Conservation (phyloP, 2,113 vertebrate genomes). For the Corythornis vintsioides region DNA sequence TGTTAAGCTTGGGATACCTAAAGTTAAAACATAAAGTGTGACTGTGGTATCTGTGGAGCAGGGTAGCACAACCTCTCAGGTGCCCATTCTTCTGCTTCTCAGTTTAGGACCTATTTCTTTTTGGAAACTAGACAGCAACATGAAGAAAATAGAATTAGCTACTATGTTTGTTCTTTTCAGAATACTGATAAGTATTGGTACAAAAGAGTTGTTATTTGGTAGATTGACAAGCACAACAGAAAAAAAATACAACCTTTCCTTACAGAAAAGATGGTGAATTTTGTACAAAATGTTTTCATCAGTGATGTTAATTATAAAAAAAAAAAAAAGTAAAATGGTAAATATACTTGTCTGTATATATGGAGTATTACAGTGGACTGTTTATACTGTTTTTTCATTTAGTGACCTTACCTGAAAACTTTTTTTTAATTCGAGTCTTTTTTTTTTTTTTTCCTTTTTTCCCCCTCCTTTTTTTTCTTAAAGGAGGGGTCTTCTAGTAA, state of each 20-base stretch:
- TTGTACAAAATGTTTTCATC: neutral
- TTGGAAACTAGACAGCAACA: neutral
- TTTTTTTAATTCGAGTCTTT: neutral
- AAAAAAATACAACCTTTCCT: neutral
- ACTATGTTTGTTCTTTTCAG: neutral
- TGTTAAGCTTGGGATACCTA: neutral
- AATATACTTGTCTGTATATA: fast-evolving
- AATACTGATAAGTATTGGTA: neutral
- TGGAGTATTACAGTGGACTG: neutral
- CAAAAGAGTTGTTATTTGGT: neutral
- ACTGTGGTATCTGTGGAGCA: neutral
- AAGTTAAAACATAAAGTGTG: neutral
- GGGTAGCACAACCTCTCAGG: neutral
- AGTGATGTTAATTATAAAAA: neutral
- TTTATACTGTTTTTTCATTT: neutral
- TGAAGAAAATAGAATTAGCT: neutral
- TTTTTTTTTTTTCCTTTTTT: neutral
- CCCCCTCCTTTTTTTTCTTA: neutral
- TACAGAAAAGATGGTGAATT: neutral
- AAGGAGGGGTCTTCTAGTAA: slow-evolving; percentile 76
- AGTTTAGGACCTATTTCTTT: neutral
- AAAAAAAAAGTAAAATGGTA: neutral
- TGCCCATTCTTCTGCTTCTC: neutral
- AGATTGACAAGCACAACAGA: neutral
- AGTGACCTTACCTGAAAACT: slow-evolving; percentile 51